Evolutionary conservation across 2,888 invertebrate genomes (phyloP).

Genomic region (Cataglyphis albicans): DNA sequence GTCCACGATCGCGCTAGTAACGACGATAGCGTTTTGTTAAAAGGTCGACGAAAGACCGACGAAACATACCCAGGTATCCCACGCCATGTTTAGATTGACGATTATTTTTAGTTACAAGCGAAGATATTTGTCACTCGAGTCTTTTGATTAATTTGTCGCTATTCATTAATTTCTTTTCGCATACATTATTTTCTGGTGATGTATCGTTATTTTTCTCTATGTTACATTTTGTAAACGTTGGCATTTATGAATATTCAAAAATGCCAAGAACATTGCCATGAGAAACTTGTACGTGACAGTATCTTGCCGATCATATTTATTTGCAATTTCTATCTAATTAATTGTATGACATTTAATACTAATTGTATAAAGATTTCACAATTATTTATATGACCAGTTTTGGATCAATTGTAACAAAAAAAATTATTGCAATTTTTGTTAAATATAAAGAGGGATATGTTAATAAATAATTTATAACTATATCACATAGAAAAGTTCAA

Average conservation of each 20-base stretch:
- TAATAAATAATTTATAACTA: neutral
- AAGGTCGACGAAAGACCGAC: conserved; percentile 19
- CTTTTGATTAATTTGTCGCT: neutral
- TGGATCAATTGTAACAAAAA: conserved; percentile 16
- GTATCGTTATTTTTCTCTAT: neutral
- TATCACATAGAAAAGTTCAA: neutral
- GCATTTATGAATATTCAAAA: conserved; percentile 6
- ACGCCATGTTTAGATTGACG: conserved; percentile 48
- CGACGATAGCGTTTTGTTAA: neutral
- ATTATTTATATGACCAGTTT: neutral
- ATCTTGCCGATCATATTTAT: conserved; percentile 40
- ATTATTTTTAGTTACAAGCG: conserved; percentile 36
- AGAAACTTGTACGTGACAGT: conserved; percentile 10
- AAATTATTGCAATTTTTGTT: neutral
- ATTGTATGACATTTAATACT: conserved; percentile 14
- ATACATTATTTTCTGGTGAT: neutral
- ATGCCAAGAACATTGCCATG: conserved; percentile 22
- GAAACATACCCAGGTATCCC: conserved; percentile 24
- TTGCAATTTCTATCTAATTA: conserved; percentile 16
- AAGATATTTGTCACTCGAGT: conserved; percentile 28
- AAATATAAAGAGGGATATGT: neutral
- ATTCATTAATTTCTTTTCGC: neutral
- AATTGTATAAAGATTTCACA: neutral
- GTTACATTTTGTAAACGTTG: neutral
- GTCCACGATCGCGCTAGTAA: conserved; percentile 35